phyloP scores from a whole-genome alignment of 2,888 invertebrate genomes.

The Quadriops clusia region DNA sequence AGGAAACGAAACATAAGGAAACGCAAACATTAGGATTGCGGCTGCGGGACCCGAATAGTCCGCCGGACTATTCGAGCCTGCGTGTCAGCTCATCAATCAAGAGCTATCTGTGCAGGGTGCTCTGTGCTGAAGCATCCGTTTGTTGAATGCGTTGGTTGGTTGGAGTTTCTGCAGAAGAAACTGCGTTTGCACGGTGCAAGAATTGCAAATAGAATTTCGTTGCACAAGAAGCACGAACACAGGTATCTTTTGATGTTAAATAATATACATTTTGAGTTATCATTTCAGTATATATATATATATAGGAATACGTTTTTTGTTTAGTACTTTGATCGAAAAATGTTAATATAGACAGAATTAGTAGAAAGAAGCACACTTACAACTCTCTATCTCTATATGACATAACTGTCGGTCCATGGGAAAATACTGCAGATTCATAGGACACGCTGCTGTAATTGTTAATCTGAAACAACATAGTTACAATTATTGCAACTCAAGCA shows the following conservation, averaged over 20 bases:
- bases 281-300: conserved; percentile 13
- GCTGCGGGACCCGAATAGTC: conserved; percentile 28
- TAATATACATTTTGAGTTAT: conserved; percentile 12
- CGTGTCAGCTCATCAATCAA: conserved; percentile 29
- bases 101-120: conserved; percentile 32
- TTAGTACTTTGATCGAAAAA: conserved; percentile 4
- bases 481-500: neutral
- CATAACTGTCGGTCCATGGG: conserved; percentile 93
- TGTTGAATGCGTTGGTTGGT: neutral
- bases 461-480: conserved; percentile 49
- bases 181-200: neutral
- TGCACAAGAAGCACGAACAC: conserved; percentile 28
- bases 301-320: no score
- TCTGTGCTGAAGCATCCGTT: conserved; percentile 16
- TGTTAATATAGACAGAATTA: conserved; percentile 7
- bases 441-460: conserved; percentile 90
- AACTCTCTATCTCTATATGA: conserved; percentile 93
- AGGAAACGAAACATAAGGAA: conserved; percentile 20
- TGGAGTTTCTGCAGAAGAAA: neutral
- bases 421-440: conserved; percentile 92
- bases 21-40: conserved; percentile 27
- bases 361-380: conserved; percentile 56
- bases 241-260: conserved; percentile 34
- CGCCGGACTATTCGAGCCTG: conserved; percentile 22
- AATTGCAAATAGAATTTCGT: conserved; percentile 1